Percentiles rank a stretch among this genome's conserved stretches.
Conservation (phyloP, 2,113 vertebrate genomes). For the Atlantisia rogersi region DNA sequence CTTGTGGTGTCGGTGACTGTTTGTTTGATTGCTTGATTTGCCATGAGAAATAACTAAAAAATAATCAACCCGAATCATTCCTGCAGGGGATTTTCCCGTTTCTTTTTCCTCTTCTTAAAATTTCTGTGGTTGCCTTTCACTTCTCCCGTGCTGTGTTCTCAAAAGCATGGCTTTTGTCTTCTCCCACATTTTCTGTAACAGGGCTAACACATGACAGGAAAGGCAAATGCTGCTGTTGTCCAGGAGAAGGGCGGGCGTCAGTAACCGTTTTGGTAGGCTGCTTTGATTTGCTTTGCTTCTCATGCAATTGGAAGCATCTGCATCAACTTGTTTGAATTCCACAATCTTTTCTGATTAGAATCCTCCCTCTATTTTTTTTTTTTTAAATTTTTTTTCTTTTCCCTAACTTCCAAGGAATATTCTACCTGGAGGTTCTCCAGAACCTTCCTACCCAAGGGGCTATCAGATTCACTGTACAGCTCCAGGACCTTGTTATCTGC, state of each 20-base stretch:
- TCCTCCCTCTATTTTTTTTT: neutral
- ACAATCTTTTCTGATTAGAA: neutral
- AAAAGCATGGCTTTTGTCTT: neutral
- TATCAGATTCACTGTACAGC: neutral
- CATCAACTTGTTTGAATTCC: neutral
- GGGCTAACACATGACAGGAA: neutral
- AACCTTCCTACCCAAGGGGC: neutral
- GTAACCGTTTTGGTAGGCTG: neutral
- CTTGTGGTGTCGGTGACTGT: neutral
- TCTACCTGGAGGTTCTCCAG: neutral
- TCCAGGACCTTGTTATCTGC: neutral
- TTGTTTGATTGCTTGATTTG: neutral
- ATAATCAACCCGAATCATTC: neutral
- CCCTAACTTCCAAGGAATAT: neutral
- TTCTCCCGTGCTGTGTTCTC: neutral
- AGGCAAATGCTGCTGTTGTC: accelerated
- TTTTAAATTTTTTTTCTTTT: neutral
- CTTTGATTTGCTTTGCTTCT: neutral
- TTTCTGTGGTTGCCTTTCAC: neutral
- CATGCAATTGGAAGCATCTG: neutral
- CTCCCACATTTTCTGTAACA: neutral
- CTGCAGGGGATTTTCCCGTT: neutral
- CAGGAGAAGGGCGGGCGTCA: neutral
- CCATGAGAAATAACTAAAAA: neutral
- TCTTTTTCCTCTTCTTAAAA: neutral